Evolutionary conservation across 1,140 invertebrate species (phyloP).

Genomic region (Leptinotarsa lineolata): DNA sequence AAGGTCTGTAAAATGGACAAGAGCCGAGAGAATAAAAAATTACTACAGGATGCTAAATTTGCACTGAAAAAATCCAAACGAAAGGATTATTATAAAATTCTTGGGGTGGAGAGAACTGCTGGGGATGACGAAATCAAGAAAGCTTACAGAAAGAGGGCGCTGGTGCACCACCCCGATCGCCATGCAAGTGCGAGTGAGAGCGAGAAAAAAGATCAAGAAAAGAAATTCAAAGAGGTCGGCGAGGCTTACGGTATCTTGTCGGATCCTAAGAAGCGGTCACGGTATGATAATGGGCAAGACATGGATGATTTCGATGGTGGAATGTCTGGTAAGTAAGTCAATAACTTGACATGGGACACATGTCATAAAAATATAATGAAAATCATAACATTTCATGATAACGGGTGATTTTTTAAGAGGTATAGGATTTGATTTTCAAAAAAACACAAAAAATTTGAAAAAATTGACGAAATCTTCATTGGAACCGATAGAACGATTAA

Average conservation of each 20-base stretch:
- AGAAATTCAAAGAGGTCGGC: constrained; percentile 95
- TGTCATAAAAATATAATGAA: background rate
- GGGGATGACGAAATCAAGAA: constrained; percentile 95
- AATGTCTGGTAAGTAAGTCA: constrained; percentile 52
- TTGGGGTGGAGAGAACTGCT: constrained; percentile 84
- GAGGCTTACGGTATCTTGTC: constrained; percentile 96
- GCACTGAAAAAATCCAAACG: constrained; percentile 89
- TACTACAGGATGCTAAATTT: constrained; percentile 85
- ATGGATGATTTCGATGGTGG: constrained; percentile 66
- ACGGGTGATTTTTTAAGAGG: too few relatives aligned
- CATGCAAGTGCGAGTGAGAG: constrained; percentile 83
- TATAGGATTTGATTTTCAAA: too few relatives aligned
- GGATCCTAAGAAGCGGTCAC: constrained; percentile 86
- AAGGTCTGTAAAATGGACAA: constrained; percentile 83
- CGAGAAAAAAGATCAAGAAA: constrained; percentile 88
- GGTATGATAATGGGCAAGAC: constrained; percentile 92
- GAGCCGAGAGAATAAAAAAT: constrained; percentile 73
- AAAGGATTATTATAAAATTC: constrained; percentile 97
- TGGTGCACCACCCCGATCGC: constrained; percentile 88
- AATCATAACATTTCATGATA: too few relatives aligned
- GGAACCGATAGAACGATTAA: too few relatives aligned
- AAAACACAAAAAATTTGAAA: too few relatives aligned
- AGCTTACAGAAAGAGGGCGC: constrained; percentile 89
- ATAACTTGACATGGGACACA: background rate
- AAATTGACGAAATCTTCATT: too few relatives aligned